These are phyloP conservation scores for Lithophane leautieri DNA, from an alignment of 2,888 invertebrate genomes.

Conservation along the genomic window DNA sequence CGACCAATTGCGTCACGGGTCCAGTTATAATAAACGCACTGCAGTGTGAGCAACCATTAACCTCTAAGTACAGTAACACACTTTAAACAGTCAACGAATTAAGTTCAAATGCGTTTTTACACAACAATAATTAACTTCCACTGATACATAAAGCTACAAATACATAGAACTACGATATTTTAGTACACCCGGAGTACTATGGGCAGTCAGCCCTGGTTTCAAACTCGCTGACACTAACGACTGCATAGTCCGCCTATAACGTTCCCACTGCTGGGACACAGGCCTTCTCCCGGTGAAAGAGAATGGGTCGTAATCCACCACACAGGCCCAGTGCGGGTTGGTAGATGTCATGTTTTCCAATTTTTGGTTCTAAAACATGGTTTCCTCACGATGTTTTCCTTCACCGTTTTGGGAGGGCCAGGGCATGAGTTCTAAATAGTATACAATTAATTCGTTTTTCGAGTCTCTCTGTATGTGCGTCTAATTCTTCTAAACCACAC, in stretches of 20 bases:
- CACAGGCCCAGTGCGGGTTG: too few relatives aligned
- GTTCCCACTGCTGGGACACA: too few relatives aligned
- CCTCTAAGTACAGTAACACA: slow-evolving; percentile 57
- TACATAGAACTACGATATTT: not conserved
- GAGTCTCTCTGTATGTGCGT: not conserved
- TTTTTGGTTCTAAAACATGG: too few relatives aligned
- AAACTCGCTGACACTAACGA: not conserved
- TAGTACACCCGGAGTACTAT: not conserved
- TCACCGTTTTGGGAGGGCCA: not conserved
- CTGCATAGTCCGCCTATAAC: too few relatives aligned
- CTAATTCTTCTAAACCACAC: not conserved
- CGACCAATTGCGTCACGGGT: too few relatives aligned
- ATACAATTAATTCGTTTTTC: not conserved
- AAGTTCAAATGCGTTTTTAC: slow-evolving; percentile 28
- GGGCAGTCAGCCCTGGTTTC: not conserved
- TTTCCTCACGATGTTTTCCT: too few relatives aligned
- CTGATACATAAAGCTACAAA: slow-evolving; percentile 35
- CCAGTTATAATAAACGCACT: too few relatives aligned
- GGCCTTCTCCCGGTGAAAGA: too few relatives aligned
- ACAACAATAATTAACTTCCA: slow-evolving; percentile 19
- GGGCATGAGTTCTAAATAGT: not conserved
- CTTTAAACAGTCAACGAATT: slow-evolving; percentile 40
- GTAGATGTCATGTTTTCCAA: too few relatives aligned
- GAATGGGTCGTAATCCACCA: too few relatives aligned
- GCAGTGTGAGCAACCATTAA: slow-evolving; percentile 34